A percentile compares a stretch with the other conserved stretches of the same genome.
These are phyloP conservation scores for Aricia agestis DNA, from an alignment of 1,140 invertebrate genomes.

Conservation along the genomic window DNA sequence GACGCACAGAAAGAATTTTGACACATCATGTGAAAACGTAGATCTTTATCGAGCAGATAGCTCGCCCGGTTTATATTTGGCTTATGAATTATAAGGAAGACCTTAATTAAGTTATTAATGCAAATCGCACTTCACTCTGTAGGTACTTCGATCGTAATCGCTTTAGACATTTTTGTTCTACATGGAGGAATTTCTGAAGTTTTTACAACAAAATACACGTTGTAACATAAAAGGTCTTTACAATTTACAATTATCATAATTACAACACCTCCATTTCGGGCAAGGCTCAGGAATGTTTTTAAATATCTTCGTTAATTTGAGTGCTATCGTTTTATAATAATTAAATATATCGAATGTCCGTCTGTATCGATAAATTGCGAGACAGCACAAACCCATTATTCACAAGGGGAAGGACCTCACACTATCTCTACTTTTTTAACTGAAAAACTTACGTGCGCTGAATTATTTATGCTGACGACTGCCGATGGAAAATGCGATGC, in stretches of 20 bases:
- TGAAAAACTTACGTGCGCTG: constrained; percentile 42
- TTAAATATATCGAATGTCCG: neutral
- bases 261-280: neutral
- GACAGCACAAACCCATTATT: constrained; percentile 20
- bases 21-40: too few relatives aligned
- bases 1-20: too few relatives aligned
- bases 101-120: neutral
- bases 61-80: too few relatives aligned
- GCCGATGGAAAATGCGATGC: constrained; percentile 28
- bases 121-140: neutral
- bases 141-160: neutral
- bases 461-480: constrained; percentile 37
- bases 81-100: too few relatives aligned
- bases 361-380: constrained; percentile 5
- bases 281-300: neutral
- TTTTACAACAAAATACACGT: neutral
- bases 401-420: constrained; percentile 22
- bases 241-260: constrained; percentile 4
- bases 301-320: neutral
- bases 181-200: neutral
- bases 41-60: too few relatives aligned
- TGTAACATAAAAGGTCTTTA: neutral
- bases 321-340: neutral
- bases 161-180: neutral
- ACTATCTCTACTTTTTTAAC: constrained; percentile 31